Base-by-base conservation (phyloP, 2,113 vertebrate genomes). In the Malurus elegans region DNA sequence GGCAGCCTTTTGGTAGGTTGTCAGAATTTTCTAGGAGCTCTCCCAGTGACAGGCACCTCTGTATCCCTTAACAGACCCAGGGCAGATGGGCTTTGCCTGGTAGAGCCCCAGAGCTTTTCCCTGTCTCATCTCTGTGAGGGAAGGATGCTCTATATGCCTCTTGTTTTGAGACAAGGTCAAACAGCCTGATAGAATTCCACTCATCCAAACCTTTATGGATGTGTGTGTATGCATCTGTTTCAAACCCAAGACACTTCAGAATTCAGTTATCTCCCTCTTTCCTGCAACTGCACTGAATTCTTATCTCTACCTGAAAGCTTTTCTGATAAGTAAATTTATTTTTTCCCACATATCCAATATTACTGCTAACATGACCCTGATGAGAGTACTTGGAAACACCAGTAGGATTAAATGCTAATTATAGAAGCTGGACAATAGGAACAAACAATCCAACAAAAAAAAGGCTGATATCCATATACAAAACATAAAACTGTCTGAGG, bases 31-130 rank as follows among this genome's bases (percentile, higher is more conserved):
- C 29, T 23, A 45, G 62, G 31, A 47, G 5, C 9, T 57, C 12
- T 80, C 9, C 25, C 0, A 3, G 25, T 24, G 50, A 9, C 2
- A 1, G 7, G 3, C 1, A 2, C 12, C 31, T 73, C 45, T 58
- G 18, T 45, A 15, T 50, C 29, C 26, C 12, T 3, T 5, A 8
- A 34, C 7, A 69, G n/a, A 73, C 17, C 4, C 31, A 31, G n/a
- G 17, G 20, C 29, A 89, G 67, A 42, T 14, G 13, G 9, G 8
- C 11, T 14, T 34, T 81, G 26, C 12, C 23, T 58, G 34, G 7
- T 31, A 20, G 9, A 74, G 25, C 8, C 10, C 23, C 66, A 58
- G 34, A 75, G 12, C 9, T 85, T 85, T 72, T 72, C 21, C 28
- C 9, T 1, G 0, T 34, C 42, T 70, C 32, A 20, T 3, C 3